Base-by-base conservation (phyloP, 2,797 vertebrate genomes). In the Semotilus atromaculatus region DNA sequence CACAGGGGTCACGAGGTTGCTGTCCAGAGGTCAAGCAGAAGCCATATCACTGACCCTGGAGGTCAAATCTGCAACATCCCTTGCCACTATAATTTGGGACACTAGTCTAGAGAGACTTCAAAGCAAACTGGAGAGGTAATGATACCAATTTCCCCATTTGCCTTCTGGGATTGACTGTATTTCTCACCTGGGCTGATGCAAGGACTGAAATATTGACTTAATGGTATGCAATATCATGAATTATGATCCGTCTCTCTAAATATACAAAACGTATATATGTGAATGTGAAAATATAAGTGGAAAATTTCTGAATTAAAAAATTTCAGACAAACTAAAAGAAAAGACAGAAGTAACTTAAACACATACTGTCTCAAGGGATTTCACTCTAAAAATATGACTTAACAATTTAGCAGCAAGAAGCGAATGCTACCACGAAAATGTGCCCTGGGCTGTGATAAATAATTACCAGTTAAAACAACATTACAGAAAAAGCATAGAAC, bases 391-490 rank as follows among this genome's bases (percentile, higher is more conserved):
- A 89, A 82, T 60, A 85, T 81, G 88, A 86, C 89, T 88, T 86
- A 86, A 92, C 91, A 90, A 91, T 90, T 91, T 90, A 91, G 86
- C 82, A 91, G 92, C 92, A 91, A 92, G 91, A 93, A 92, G 90
- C 88, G 91, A 60, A 92, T 18, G 89, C 89, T 85, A 89, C 81
- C 86, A 38, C 79, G 81, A 89, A 26, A 90, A 85, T 83, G 58
- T 34, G 92, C 92, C 92, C 71, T 77, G 67, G 91, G 92, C 91
- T 90, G 88, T 84, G 90, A 92, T 93, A 92, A 92, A 94, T 93
- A 94, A 94, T 95, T 94, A 94, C 89, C 89, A 90, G 88, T 93
- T 93, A 94, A 90, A 92, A 90, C 90, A 70, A 90, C 87, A 88
- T 89, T 89, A 88, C 91, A 91, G 89, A 90, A 90, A 88, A 74